These are phyloP conservation scores for Andrena marginata DNA, from an alignment of 2,888 invertebrate genomes.

Conservation along the genomic window DNA sequence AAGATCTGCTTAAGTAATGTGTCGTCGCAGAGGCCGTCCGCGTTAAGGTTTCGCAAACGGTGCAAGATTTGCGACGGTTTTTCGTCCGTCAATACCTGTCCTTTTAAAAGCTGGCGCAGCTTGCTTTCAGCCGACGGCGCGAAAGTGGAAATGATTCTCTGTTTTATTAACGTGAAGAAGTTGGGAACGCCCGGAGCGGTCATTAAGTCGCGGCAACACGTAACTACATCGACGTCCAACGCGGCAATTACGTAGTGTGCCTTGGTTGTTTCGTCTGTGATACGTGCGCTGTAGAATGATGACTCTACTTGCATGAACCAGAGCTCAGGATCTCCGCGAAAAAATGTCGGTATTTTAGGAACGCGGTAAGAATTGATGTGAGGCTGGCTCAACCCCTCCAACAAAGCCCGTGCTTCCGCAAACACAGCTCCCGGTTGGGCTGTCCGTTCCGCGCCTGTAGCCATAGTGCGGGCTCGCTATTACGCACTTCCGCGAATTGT, in stretches of 20 bases:
- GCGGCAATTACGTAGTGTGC: neutral
- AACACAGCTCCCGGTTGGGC: neutral
- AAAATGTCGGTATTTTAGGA: neutral
- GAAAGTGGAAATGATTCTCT: neutral
- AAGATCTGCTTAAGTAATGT: neutral
- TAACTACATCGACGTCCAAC: neutral
- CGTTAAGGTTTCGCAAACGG: neutral
- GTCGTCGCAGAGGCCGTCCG: neutral
- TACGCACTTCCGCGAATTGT: too few relatives aligned
- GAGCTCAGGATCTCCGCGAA: too few relatives aligned
- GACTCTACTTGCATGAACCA: neutral
- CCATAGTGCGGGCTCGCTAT: neutral
- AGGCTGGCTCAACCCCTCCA: neutral
- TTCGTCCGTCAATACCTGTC: neutral
- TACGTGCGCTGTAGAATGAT: neutral
- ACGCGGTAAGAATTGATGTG: neutral
- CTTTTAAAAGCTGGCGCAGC: neutral
- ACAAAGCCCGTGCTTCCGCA: neutral
- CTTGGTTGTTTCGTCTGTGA: neutral
- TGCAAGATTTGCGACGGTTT: neutral
- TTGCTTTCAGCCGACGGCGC: neutral
- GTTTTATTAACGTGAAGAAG: neutral
- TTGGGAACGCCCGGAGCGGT: accelerated
- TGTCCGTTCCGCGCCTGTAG: neutral
- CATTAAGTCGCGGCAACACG: neutral